Base-by-base conservation (phyloP, 2,797 vertebrate species). In the Oryzias sinensis region DNA sequence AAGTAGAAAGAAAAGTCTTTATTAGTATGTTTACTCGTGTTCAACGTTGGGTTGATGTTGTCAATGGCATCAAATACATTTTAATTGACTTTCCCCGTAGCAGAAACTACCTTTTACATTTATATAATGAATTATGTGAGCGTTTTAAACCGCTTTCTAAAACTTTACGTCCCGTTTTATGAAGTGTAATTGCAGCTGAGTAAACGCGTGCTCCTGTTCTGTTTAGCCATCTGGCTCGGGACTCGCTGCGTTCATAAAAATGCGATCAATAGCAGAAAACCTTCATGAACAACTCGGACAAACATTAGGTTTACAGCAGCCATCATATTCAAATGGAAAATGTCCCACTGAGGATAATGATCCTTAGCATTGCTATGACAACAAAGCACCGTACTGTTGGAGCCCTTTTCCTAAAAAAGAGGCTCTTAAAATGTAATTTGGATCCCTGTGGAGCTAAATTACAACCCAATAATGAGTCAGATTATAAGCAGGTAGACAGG, bases 371-470 rank as follows among this genome's bases (percentile, higher is more conserved):
- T 15, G 59, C 53, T 7, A 9, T 29, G 61, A 58, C 45, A 72
- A 72, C 68, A 72, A 70, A 66, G 59, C 52, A 1, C 68, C 72
- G 58, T 70, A 52, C 60, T 47, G 56, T 74, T 58, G 65, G 17
- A 56, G 51, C 52, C 33, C 62, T 64, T 79, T 59, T 60, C 57
- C 69, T 47, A 56, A 44, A 59, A 64, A 65, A 66, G 53, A 2
- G 14, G 8, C 67, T 63, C 43, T 69, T 80, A 80, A 79, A 65
- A 65, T 72, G 74, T 82, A 80, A 83, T 89, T 80, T 29, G 43
- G 66, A 60, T 74, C 49, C 51, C 86, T 86, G 81, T 81, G 85
- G 83, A 82, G 67, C 75, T 51, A 68, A 65, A 86, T 86, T 65
- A 76, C 65, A 78, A 5, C 33, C 43, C 79, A 79, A 81, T 88